Conservation (phyloP, 2,113 vertebrate species). For the Catagonus wagneri region DNA sequence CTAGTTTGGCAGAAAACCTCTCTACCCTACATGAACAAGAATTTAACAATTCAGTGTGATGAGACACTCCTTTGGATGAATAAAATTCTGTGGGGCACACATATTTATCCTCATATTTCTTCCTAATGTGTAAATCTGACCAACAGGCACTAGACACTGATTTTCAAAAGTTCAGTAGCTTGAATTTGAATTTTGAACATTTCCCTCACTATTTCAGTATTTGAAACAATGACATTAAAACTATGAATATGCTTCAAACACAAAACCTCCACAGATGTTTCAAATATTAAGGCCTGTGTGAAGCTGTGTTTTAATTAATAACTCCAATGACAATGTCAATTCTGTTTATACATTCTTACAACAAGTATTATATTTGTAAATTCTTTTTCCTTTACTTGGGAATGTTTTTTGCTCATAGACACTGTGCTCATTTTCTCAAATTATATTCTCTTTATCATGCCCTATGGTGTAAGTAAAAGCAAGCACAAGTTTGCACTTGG, state of each 20-base stretch:
- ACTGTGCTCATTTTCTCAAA: not conserved
- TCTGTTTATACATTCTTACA: not conserved
- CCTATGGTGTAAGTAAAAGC: not conserved
- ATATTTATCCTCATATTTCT: not conserved
- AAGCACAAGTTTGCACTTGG: not conserved
- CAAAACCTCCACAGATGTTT: not conserved
- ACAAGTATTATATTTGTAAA: slow-evolving; percentile 1
- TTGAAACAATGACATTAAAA: not conserved
- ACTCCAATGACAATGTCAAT: not conserved
- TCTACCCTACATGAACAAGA: not conserved
- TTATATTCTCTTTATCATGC: not conserved
- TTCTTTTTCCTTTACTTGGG: not conserved
- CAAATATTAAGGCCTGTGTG: slow-evolving; percentile 15
- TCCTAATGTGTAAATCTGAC: not conserved
- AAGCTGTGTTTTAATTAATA: not conserved
- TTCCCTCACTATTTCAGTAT: not conserved
- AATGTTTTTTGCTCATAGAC: not conserved
- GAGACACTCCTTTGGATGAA: not conserved
- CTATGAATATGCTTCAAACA: not conserved
- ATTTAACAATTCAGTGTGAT: not conserved
- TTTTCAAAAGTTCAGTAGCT: slow-evolving; percentile 31
- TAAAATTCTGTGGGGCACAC: not conserved
- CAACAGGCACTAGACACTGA: not conserved
- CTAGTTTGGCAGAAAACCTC: slow-evolving; percentile 31
- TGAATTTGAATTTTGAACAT: slow-evolving; percentile 6